These are phyloP conservation scores for Actinia equina DNA, from an alignment of 64 coral and sea anemone genomes.

Conservation along the genomic window DNA sequence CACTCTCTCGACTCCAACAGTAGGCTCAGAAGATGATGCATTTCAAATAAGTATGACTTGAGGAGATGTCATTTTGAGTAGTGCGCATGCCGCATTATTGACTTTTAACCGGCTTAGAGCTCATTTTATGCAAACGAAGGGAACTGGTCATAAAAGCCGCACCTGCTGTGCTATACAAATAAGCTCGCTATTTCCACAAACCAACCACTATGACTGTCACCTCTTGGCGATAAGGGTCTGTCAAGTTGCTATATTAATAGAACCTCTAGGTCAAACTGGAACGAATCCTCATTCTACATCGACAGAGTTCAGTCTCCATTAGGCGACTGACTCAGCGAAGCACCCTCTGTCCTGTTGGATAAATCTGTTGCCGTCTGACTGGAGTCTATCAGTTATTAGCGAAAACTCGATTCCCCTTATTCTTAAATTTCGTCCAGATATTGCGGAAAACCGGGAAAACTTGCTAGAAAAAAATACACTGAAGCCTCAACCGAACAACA, in stretches of 20 bases:
- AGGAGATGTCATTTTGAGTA: not conserved
- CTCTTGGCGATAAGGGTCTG: constrained; percentile 7
- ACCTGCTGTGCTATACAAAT: constrained; percentile 24
- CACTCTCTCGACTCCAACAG: not conserved
- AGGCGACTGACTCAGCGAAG: not conserved
- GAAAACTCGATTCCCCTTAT: not conserved
- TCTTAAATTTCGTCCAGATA: not conserved
- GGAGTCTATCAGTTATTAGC: not conserved
- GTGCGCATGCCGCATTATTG: constrained; percentile 10
- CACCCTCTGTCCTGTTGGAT: not conserved
- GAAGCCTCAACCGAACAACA: not conserved
- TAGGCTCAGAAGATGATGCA: not conserved
- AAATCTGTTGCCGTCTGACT: not conserved
- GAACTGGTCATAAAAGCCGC: constrained; percentile 16
- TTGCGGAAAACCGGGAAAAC: not conserved
- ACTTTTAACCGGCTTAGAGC: not conserved
- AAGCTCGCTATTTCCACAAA: constrained; percentile 19
- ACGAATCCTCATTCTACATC: not conserved
- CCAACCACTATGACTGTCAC: constrained; percentile 5
- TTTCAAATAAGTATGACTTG: not conserved
- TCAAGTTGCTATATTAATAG: constrained; percentile 16
- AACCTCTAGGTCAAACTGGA: not conserved
- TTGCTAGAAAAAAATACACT: not conserved
- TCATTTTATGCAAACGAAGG: constrained; percentile 10
- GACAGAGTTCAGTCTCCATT: not conserved